phyloP scores from a whole-genome alignment of 2,888 invertebrate species.

The Epiblema foenella region DNA sequence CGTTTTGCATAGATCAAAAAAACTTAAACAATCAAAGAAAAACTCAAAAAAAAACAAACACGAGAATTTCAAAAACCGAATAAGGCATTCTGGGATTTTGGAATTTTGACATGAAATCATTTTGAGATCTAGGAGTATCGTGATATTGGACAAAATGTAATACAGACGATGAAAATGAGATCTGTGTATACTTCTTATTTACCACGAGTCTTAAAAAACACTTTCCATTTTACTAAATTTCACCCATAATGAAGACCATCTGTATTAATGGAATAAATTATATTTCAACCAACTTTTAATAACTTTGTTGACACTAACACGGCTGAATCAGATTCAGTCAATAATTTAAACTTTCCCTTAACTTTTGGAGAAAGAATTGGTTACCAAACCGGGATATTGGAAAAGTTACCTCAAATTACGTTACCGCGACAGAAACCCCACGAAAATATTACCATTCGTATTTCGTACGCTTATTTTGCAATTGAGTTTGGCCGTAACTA shows the following conservation, averaged over 20 bases:
- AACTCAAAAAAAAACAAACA: too few relatives aligned
- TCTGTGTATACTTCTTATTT: too few relatives aligned
- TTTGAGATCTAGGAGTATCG: too few relatives aligned
- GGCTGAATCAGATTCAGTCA: constrained; percentile 17
- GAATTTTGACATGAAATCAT: too few relatives aligned
- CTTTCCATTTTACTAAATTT: not conserved
- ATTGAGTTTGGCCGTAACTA: too few relatives aligned
- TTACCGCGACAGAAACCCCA: constrained; percentile 1
- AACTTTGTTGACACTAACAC: constrained; percentile 11
- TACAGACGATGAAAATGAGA: too few relatives aligned
- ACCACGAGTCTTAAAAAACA: too few relatives aligned
- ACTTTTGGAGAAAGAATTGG: constrained; percentile 35
- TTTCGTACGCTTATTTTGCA: not conserved
- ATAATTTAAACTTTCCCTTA: constrained; percentile 34
- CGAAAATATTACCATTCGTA: constrained; percentile 20
- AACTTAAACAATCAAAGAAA: too few relatives aligned
- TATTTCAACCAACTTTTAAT: constrained; percentile 9
- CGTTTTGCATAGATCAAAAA: not conserved
- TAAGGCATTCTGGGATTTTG: too few relatives aligned
- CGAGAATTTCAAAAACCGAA: too few relatives aligned
- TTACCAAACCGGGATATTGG: constrained; percentile 40
- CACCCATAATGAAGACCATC: constrained; percentile 2
- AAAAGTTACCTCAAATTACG: constrained; percentile 42
- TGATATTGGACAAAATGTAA: too few relatives aligned
- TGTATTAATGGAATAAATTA: constrained; percentile 25